Evolutionary conservation across 2,888 invertebrate species (phyloP).

Genomic region (Cheilosia vulpina): DNA sequence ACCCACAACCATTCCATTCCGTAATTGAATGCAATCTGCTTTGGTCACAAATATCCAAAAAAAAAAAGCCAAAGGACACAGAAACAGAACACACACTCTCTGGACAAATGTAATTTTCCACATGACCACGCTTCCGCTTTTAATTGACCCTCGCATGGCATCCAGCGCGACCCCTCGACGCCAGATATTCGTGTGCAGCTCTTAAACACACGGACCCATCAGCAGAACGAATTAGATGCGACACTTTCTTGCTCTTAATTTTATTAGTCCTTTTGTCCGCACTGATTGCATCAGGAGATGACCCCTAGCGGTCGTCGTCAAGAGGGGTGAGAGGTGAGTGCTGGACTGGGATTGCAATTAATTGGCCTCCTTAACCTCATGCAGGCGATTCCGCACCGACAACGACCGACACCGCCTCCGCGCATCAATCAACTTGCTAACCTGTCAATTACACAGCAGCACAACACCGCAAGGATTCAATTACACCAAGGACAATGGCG

Average conservation of each 20-base stretch:
- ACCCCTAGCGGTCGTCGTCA: background rate
- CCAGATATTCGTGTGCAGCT: background rate
- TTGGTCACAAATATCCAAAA: slow-evolving; percentile 5
- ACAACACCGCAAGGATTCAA: slow-evolving; percentile 66
- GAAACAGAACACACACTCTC: background rate
- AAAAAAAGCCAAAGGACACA: slow-evolving; percentile 10
- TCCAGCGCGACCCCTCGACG: background rate
- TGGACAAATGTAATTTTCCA: slow-evolving; percentile 67
- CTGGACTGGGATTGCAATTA: slow-evolving; percentile 51
- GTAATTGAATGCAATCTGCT: slow-evolving; percentile 69
- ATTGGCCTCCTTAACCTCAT: slow-evolving; percentile 65
- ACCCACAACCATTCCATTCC: slow-evolving; percentile 33
- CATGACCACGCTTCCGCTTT: slow-evolving; percentile 60
- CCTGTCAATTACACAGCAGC: slow-evolving; percentile 68
- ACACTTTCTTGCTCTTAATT: slow-evolving; percentile 70
- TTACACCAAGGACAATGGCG: slow-evolving; percentile 66
- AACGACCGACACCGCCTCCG: slow-evolving; percentile 40
- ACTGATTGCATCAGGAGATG: slow-evolving; percentile 58
- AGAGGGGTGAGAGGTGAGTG: background rate
- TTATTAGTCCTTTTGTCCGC: slow-evolving; percentile 65
- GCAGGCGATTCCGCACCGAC: slow-evolving; percentile 37
- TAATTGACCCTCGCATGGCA: slow-evolving; percentile 53
- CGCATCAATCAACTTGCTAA: slow-evolving; percentile 49
- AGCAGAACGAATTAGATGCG: slow-evolving; percentile 35
- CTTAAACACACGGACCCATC: background rate